phyloP scores from a whole-genome alignment of 2,113 vertebrate species.

The Euleptes europaea region DNA sequence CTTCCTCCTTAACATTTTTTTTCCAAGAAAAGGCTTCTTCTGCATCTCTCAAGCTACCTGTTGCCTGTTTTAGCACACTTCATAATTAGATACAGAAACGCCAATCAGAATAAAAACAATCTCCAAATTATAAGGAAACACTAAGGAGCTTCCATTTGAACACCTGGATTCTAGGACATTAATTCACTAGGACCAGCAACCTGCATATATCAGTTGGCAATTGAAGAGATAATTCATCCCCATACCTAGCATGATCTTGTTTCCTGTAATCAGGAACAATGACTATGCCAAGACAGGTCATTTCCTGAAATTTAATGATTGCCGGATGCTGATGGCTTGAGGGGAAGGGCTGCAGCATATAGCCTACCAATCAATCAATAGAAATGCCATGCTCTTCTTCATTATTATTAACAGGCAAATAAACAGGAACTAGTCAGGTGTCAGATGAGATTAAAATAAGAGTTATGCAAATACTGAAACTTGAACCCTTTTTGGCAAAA shows the following conservation, averaged over 20 bases:
- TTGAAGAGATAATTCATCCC: neutral
- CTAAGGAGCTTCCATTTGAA: slow-evolving; percentile 24
- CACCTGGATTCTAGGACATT: slow-evolving; percentile 21
- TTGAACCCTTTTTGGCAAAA: neutral
- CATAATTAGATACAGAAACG: slow-evolving; percentile 20
- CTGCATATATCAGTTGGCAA: slow-evolving; percentile 1
- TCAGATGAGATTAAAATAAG: slow-evolving; percentile 2
- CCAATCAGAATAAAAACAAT: slow-evolving; percentile 30
- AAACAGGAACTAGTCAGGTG: neutral
- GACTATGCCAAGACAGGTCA: neutral
- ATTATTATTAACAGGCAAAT: neutral
- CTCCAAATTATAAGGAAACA: slow-evolving; percentile 28
- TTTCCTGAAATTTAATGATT: slow-evolving; percentile 28
- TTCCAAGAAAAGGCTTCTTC: neutral
- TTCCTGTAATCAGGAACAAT: slow-evolving; percentile 36
- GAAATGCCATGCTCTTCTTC: neutral
- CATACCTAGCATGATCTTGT: neutral
- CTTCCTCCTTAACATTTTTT: too few relatives aligned
- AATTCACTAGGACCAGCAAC: slow-evolving; percentile 31
- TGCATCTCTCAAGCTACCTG: slow-evolving; percentile 20
- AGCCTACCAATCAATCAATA: slow-evolving; percentile 24
- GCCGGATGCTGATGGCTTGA: neutral
- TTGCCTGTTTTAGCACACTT: slow-evolving; percentile 39
- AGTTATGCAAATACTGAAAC: neutral
- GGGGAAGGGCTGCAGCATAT: slow-evolving; percentile 7